phyloP scores from a whole-genome alignment of 2,797 vertebrate genomes.

The Xenopus petersii region DNA sequence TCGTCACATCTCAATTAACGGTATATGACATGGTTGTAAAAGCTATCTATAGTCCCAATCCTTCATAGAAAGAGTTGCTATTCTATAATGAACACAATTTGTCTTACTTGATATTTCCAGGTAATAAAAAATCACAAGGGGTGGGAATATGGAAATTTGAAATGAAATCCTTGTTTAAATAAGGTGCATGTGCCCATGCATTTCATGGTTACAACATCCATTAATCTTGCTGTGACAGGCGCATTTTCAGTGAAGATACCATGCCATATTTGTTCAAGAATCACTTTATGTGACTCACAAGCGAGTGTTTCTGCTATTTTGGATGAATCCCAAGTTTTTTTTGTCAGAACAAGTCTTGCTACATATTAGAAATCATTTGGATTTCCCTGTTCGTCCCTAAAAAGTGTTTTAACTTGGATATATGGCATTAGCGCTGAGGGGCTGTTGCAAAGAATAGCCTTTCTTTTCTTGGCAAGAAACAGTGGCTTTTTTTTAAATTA shows the following conservation, averaged over 20 bases:
- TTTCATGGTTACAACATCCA: constrained; percentile 52
- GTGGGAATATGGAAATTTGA: neutral
- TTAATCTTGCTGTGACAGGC: constrained; percentile 57
- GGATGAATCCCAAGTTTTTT: constrained; percentile 59
- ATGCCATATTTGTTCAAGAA: constrained; percentile 74
- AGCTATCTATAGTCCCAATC: too few species aligned
- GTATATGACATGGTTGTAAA: too few species aligned
- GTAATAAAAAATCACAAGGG: constrained; percentile 21
- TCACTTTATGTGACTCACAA: constrained; percentile 62
- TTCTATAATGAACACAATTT: neutral
- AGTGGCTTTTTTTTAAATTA: constrained; percentile 11
- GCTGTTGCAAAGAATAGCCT: constrained; percentile 33
- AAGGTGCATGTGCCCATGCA: constrained; percentile 37
- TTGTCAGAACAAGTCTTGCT: constrained; percentile 62
- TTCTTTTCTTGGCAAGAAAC: constrained; percentile 33
- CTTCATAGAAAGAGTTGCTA: too few species aligned
- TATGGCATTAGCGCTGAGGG: constrained; percentile 16
- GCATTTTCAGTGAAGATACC: constrained; percentile 63
- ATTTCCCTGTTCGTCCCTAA: constrained; percentile 59
- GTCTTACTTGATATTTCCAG: constrained; percentile 14
- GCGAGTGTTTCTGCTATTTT: constrained; percentile 56
- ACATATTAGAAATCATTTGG: constrained; percentile 62
- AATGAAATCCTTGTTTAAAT: constrained; percentile 37
- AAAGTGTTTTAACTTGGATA: constrained; percentile 58
- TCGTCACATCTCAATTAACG: too few species aligned